Conservation (phyloP, 2,888 invertebrate genomes). For the Melanophora roralis region DNA sequence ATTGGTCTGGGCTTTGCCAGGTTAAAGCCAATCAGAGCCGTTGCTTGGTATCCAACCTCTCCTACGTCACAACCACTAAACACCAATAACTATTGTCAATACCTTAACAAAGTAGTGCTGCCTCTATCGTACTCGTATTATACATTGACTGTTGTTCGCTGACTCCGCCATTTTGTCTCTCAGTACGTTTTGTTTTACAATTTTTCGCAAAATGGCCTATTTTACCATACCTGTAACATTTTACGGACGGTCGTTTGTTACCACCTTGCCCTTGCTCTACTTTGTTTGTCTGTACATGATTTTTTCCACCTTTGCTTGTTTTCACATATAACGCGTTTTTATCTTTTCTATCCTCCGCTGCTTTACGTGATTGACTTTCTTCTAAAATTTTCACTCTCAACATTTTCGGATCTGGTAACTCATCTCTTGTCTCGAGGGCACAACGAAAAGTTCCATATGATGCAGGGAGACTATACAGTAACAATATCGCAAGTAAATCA, state of each 20-base stretch:
- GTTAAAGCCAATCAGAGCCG: too few species aligned
- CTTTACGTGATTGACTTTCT: too few species aligned
- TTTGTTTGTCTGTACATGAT: not conserved
- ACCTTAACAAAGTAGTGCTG: slow-evolving; percentile 19
- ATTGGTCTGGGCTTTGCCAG: too few species aligned
- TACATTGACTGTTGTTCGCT: slow-evolving; percentile 15
- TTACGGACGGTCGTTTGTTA: not conserved
- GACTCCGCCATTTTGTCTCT: not conserved
- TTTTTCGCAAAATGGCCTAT: too few species aligned
- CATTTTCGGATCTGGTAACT: too few species aligned
- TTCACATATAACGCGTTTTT: slow-evolving; percentile 17
- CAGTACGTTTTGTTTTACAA: too few species aligned
- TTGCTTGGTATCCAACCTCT: too few species aligned
- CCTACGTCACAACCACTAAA: too few species aligned
- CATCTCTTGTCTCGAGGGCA: slow-evolving; percentile 22
- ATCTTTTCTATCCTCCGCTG: too few species aligned
- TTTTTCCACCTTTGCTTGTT: not conserved
- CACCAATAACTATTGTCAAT: slow-evolving; percentile 13
- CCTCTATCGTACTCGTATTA: too few species aligned
- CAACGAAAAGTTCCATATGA: slow-evolving; percentile 31
- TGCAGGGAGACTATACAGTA: not conserved
- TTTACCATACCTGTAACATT: slow-evolving; percentile 31
- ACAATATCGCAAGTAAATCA: too few species aligned
- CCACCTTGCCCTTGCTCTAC: not conserved
- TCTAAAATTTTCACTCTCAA: too few species aligned